A percentile compares a stretch with the other conserved stretches of the same genome.
phyloP scores from a whole-genome alignment of 2,797 vertebrate species.

The Lateolabrax maculatus region DNA sequence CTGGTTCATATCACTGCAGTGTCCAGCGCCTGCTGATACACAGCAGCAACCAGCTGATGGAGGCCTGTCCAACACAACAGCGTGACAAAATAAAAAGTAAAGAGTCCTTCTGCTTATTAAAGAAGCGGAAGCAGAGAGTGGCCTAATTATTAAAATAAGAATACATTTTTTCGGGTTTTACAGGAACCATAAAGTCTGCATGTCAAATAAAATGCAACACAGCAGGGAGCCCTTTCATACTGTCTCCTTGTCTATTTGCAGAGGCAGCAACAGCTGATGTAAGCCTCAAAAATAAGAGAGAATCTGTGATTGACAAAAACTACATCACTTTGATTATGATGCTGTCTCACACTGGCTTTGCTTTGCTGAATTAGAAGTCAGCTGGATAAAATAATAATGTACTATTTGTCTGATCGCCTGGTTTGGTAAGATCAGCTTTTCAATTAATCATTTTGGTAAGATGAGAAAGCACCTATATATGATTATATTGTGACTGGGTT shows the following conservation, averaged over 20 bases:
- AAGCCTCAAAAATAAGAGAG: neutral
- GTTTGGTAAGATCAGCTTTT: no score
- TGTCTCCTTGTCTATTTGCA: neutral
- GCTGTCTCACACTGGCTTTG: neutral
- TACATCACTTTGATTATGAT: neutral
- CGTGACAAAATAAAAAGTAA: neutral
- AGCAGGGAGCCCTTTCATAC: neutral
- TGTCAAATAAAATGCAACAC: neutral
- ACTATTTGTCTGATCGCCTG: no score
- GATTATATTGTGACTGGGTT: no score
- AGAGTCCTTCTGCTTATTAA: neutral
- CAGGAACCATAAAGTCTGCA: no score
- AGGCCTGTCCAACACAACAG: neutral
- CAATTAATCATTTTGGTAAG: no score
- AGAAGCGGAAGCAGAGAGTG: neutral
- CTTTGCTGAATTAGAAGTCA: neutral
- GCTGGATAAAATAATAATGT: neutral
- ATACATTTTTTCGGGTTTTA: neutral
- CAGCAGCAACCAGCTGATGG: neutral
- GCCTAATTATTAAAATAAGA: neutral
- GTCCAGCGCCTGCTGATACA: neutral
- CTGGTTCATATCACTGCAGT: slow-evolving; percentile 18
- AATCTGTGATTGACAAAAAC: neutral
- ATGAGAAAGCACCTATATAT: no score
- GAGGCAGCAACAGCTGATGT: neutral